Conservation (phyloP, 2,113 vertebrate species). For the Erpornis zantholeuca region DNA sequence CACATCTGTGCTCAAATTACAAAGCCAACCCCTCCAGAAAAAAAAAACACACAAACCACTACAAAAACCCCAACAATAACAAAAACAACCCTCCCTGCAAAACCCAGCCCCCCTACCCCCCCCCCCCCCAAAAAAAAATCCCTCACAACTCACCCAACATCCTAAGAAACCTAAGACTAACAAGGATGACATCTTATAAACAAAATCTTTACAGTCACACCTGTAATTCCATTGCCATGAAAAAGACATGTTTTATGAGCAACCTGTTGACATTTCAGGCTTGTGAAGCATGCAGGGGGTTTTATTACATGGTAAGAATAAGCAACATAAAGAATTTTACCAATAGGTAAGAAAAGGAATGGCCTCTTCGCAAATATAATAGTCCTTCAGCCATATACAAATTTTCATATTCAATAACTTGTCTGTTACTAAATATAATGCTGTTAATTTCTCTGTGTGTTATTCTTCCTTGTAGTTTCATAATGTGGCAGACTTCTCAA, state of each 20-base stretch:
- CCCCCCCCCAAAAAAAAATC: rapidly evolving
- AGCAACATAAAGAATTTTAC: neutral
- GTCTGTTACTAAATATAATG: conserved; percentile 5
- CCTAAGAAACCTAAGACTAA: neutral
- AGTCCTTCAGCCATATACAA: neutral
- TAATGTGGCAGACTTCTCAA: neutral
- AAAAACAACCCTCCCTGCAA: neutral
- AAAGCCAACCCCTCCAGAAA: neutral
- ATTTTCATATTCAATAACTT: neutral
- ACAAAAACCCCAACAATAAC: neutral
- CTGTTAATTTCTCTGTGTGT: neutral
- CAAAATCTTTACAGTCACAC: neutral
- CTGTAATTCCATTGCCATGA: neutral
- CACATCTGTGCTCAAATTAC: neutral
- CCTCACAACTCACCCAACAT: neutral
- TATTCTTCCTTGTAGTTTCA: neutral
- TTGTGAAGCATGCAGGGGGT: rapidly evolving
- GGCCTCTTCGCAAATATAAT: neutral
- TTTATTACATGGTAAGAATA: neutral
- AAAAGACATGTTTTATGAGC: neutral
- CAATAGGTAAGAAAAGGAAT: neutral
- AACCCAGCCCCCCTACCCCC: neutral
- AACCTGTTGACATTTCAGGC: neutral
- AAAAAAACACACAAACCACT: neutral
- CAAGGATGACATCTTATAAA: neutral